These are phyloP conservation scores for Saccopteryx bilineata DNA, from an alignment of 2,113 vertebrate species.

Conservation along the genomic window DNA sequence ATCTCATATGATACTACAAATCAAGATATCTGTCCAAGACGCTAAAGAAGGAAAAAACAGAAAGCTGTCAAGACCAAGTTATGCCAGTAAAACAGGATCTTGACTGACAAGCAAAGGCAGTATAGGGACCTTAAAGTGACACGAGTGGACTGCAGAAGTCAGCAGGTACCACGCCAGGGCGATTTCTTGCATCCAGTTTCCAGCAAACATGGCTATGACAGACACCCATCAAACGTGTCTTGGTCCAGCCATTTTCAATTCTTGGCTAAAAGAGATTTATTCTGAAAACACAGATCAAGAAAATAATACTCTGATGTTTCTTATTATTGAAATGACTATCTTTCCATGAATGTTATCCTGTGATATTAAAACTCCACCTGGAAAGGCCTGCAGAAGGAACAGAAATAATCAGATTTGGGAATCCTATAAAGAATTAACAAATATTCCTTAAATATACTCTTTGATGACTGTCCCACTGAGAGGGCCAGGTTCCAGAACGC, in stretches of 20 bases:
- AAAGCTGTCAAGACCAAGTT: constrained; percentile 28
- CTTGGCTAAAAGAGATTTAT: background rate
- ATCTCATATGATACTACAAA: constrained; percentile 28
- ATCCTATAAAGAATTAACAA: rapidly evolving
- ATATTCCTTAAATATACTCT: background rate
- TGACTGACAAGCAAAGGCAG: background rate
- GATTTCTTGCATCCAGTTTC: background rate
- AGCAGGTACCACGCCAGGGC: background rate
- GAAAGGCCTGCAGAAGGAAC: background rate
- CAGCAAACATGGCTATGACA: background rate
- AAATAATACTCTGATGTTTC: background rate
- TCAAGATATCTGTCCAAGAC: background rate
- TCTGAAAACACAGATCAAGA: background rate
- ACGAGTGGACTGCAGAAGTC: background rate
- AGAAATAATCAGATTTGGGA: background rate
- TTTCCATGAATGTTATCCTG: background rate
- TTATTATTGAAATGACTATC: background rate
- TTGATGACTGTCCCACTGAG: rapidly evolving
- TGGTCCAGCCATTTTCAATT: constrained; percentile 23
- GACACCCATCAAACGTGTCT: background rate
- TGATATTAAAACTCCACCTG: background rate
- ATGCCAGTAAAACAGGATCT: constrained; percentile 41
- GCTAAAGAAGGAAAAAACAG: background rate
- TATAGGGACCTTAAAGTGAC: constrained; percentile 38
- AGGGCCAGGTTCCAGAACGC: background rate